These are phyloP conservation scores for Ophiothrix spiculata DNA, from an alignment of 35 echinoderm and acorn worm genomes.

Conservation along the genomic window DNA sequence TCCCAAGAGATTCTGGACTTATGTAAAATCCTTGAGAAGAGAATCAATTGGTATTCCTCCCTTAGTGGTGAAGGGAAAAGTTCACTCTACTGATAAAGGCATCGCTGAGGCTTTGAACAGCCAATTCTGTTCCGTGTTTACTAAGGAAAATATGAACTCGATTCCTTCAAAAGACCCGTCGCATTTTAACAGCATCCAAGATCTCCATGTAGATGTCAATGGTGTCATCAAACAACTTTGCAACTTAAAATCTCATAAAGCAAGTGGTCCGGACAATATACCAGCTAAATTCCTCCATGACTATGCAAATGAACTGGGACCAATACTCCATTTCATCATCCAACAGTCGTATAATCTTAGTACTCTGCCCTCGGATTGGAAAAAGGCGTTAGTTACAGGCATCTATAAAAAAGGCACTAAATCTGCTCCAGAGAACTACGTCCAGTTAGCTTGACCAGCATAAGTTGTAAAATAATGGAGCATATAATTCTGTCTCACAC, in stretches of 20 bases:
- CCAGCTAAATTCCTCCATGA: conserved; percentile 2
- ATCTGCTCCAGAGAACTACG: conserved; percentile 18
- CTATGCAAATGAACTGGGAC: conserved; percentile 15
- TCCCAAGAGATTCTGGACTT: conserved; percentile 30
- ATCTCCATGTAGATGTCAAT: conserved; percentile 21
- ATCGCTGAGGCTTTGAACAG: conserved; percentile 29
- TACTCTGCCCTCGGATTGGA: conserved; percentile 26
- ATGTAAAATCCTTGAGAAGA: background rate
- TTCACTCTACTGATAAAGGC: background rate
- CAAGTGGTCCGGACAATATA: conserved; percentile 23
- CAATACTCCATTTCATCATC: conserved; percentile 3
- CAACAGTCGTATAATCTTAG: conserved; percentile 1
- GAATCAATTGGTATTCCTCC: conserved; percentile 15
- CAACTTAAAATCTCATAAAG: conserved; percentile 6
- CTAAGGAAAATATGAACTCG: conserved; percentile 7
- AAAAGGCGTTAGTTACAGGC: conserved; percentile 16
- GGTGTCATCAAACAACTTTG: conserved; percentile 38
- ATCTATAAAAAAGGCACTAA: conserved; percentile 30
- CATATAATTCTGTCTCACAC: conserved; percentile 25
- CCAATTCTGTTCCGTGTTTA: conserved; percentile 31
- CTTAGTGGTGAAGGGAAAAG: background rate
- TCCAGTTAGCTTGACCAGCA: conserved; percentile 20
- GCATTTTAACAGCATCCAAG: background rate
- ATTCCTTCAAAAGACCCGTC: conserved; percentile 21
- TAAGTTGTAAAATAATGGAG: conserved; percentile 32